These are phyloP conservation scores for Danaus melanippus DNA, from an alignment of 1,140 invertebrate species.

Conservation along the genomic window DNA sequence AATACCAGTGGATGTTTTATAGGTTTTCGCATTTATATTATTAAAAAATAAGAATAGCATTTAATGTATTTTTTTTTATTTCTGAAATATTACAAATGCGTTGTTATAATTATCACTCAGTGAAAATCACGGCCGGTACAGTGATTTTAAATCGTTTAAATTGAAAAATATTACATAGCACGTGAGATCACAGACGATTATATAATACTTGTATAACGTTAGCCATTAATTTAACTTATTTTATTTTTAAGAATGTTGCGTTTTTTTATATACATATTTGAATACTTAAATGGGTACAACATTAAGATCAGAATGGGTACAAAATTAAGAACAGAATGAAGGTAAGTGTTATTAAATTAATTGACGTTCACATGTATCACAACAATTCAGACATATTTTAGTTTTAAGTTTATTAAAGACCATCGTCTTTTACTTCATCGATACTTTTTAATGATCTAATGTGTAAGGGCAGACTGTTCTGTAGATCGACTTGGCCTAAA, in stretches of 20 bases:
- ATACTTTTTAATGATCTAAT: conserved; percentile 55
- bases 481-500: conserved; percentile 33
- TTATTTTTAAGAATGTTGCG: no score
- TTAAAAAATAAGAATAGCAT: conserved; percentile 19
- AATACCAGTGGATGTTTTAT: conserved; percentile 15
- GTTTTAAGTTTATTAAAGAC: conserved; percentile 23
- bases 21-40: conserved; percentile 24
- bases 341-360: no score
- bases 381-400: conserved; percentile 9
- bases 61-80: conserved; percentile 9
- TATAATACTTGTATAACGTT: conserved; percentile 9
- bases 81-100: conserved; percentile 2
- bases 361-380: no score
- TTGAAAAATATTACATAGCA: conserved; percentile 3
- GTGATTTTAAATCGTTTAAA: conserved; percentile 3
- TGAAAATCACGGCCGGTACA: conserved; percentile 1
- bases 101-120: conserved; percentile 8
- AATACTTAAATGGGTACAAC: conserved; percentile 22
- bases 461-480: conserved; percentile 34
- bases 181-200: conserved; percentile 15
- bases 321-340: no score
- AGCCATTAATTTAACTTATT: background rate
- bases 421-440: no score
- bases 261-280: conserved; percentile 2
- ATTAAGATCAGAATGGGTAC: conserved; percentile 20